Percentiles rank a stretch among this genome's conserved stretches.
Conservation (phyloP, 2,113 vertebrate species). For the Alouatta palliata region DNA sequence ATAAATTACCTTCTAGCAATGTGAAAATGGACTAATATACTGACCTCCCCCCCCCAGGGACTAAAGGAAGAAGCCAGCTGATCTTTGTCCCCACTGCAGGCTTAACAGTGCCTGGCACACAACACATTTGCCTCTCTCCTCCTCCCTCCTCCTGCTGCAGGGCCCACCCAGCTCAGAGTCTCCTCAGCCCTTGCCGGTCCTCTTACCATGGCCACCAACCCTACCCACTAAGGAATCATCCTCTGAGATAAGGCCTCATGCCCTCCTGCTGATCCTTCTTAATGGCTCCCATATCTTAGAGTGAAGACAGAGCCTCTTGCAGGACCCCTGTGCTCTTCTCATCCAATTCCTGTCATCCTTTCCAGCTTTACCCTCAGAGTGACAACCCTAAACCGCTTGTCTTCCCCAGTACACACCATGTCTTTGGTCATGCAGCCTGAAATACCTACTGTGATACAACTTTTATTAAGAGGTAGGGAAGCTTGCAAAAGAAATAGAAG, state of each 20-base stretch:
- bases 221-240: not conserved
- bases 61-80: not conserved
- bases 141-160: not conserved
- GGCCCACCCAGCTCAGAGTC: not conserved
- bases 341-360: not conserved
- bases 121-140: not conserved
- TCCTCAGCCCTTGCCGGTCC: not conserved
- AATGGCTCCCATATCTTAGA: not conserved
- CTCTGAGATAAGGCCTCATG: not conserved
- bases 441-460: not conserved
- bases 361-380: not conserved
- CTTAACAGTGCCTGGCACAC: not conserved
- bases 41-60: not conserved
- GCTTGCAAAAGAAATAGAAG: not conserved
- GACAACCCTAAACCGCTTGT: not conserved
- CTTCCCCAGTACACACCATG: fast-evolving
- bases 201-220: not conserved
- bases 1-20: too few species aligned
- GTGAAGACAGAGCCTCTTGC: not conserved
- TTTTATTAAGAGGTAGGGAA: not conserved
- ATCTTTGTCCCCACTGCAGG: not conserved
- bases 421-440: not conserved
- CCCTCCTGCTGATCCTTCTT: not conserved
- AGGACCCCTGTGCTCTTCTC: not conserved
- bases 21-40: too few species aligned